Conservation (phyloP, 92 coral and sea anemone genomes). For the Zoanthus sociatus region DNA sequence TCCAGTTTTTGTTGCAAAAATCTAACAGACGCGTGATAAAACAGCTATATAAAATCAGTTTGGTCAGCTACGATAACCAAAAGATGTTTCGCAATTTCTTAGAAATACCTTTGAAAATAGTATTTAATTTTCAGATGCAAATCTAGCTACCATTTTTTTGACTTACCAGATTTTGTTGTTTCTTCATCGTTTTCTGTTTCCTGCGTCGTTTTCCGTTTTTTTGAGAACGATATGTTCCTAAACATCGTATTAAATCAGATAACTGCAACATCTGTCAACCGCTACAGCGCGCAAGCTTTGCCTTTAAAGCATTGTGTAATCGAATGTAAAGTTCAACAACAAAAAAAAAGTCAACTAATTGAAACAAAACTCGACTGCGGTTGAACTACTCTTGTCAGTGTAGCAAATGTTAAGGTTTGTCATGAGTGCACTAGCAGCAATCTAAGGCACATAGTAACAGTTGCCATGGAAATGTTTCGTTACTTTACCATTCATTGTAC, state of each 20-base stretch:
- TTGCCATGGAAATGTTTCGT: background rate
- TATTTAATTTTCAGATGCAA: background rate
- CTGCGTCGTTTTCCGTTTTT: conserved; percentile 15
- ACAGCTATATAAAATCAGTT: too few relatives aligned
- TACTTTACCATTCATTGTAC: background rate
- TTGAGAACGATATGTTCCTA: conserved; percentile 19
- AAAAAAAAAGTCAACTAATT: background rate
- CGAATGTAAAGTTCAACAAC: background rate
- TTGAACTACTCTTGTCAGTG: background rate
- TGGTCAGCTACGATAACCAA: too few relatives aligned
- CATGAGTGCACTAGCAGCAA: background rate
- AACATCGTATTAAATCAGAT: conserved; percentile 34
- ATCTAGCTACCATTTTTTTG: background rate
- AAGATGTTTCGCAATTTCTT: too few relatives aligned
- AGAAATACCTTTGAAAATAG: too few relatives aligned
- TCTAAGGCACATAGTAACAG: background rate
- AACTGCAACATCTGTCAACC: conserved; percentile 20
- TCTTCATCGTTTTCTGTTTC: conserved; percentile 9
- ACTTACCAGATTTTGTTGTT: background rate
- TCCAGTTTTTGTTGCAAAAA: too few relatives aligned
- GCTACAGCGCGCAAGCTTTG: background rate
- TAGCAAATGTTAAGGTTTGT: background rate
- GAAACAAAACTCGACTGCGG: background rate
- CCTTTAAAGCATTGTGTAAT: conserved; percentile 9
- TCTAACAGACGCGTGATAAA: too few relatives aligned